Percentiles rank a stretch among this genome's conserved stretches.
phyloP scores from a whole-genome alignment of 2,797 vertebrate genomes.

The Coregonus sp. region DNA sequence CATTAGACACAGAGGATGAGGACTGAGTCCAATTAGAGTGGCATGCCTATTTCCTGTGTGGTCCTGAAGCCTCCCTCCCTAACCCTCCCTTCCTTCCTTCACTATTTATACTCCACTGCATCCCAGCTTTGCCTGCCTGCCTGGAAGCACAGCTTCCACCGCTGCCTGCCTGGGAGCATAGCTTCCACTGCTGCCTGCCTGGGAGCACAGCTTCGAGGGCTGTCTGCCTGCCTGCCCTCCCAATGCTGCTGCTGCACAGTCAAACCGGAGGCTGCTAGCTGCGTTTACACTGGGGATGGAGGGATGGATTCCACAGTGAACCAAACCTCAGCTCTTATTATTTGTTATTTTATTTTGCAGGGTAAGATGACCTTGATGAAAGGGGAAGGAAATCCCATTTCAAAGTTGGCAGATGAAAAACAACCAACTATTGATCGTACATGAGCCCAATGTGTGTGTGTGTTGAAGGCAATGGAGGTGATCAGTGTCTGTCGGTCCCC shows the following conservation, averaged over 20 bases:
- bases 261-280: too few relatives aligned
- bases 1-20: constrained; percentile 25
- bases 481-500: constrained; percentile 12
- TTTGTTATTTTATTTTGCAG: background rate
- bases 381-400: background rate
- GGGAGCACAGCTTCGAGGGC: too few relatives aligned
- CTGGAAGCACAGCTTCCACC: background rate
- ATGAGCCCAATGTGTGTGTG: constrained; percentile 24
- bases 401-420: background rate
- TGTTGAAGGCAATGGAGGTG: constrained; percentile 18
- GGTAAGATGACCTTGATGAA: background rate
- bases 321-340: background rate
- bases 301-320: background rate
- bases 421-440: constrained; percentile 19
- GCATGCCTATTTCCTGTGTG: constrained; percentile 26
- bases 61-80: constrained; percentile 4
- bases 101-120: constrained; percentile 14
- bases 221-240: background rate
- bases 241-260: too few relatives aligned
- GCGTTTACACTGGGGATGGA: background rate
- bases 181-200: background rate
- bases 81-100: background rate
- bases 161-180: too few relatives aligned
- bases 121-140: background rate
- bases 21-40: constrained; percentile 29